Evolutionary conservation across 2,113 vertebrate genomes (phyloP).

Genomic region (Trematomus loennbergii): DNA sequence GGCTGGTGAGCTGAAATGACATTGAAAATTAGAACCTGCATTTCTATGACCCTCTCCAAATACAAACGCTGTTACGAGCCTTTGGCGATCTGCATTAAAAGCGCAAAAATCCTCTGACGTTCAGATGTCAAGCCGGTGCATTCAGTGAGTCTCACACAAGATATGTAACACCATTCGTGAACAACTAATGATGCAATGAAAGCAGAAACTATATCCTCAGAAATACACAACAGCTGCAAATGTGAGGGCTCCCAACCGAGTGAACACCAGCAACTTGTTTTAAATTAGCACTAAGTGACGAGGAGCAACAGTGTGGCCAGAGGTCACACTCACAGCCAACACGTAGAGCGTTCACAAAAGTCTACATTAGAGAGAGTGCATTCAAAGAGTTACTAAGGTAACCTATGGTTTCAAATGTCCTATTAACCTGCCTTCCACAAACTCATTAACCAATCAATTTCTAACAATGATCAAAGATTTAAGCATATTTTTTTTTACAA

Average conservation of each 20-base stretch:
- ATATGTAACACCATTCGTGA: background rate
- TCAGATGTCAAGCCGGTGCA: background rate
- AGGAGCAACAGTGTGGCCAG: conserved; percentile 6
- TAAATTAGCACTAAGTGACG: conserved; percentile 5
- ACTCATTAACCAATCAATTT: background rate
- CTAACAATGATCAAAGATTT: background rate
- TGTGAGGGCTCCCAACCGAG: background rate
- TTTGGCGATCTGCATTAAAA: background rate
- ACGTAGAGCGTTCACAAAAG: background rate
- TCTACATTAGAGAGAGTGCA: background rate
- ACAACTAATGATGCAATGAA: conserved; percentile 10
- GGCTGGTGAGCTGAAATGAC: conserved; percentile 83
- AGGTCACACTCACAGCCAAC: background rate
- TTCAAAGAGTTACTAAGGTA: background rate
- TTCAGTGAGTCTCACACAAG: conserved; percentile 13
- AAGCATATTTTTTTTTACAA: background rate
- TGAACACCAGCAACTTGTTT: background rate
- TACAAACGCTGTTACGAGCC: background rate
- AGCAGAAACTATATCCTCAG: conserved; percentile 7
- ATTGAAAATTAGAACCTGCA: conserved; percentile 49
- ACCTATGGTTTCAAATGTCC: background rate
- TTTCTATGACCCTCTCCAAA: background rate
- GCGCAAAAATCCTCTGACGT: background rate
- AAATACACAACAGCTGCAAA: conserved; percentile 10
- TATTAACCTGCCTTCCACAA: background rate